Evolutionary conservation across 2,888 invertebrate species (phyloP), one percentile per base, ranked within the genome.

Genomic region (Acrocyrtus sp.): DNA sequence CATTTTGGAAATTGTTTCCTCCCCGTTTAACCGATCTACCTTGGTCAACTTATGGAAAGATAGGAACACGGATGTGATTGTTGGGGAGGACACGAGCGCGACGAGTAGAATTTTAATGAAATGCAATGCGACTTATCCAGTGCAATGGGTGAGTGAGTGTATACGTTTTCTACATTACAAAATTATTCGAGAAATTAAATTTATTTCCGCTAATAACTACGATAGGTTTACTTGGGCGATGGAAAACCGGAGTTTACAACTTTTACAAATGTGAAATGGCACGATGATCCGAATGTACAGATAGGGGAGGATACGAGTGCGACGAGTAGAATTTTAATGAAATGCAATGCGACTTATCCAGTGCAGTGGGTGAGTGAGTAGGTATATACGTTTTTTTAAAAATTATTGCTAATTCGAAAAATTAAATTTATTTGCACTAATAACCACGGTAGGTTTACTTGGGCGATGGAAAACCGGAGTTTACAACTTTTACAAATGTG

Each of bases 311-410:
- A 75, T 48, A 66, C 72, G 1, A 60, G 62, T 53, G 51, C 57
- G 4, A 70, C 61, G 10, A 72, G 72, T 45, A 24, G 75, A 26
- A 63, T 75, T 47, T 43, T 75, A 27, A 72, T 75, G 66, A 75
- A 75, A 45, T 75, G 75, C 45, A 75, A 75, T 45, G 75, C 75
- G n/a, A 72, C 66, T 0, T 75, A 65, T 56, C 75, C 75, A 10
- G 72, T 75, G 2, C 75, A 75, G 48, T 70, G 70, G 70, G 70
- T 68, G 21, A 58, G 19, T n/a, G n/a, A n/a, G n/a, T n/a, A n/a
- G n/a, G n/a, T n/a, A n/a, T n/a, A n/a, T n/a, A n/a, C 19, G 8
- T 12, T 8, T 39, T 39, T 12, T 10, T 10, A 12, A 12, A 12
- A 24, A 10, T 10, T 29, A 56, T 39, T 39, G 10, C 15, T 39